phyloP scores from a whole-genome alignment of 2,113 vertebrate species.

The Todiramphus chloris region DNA sequence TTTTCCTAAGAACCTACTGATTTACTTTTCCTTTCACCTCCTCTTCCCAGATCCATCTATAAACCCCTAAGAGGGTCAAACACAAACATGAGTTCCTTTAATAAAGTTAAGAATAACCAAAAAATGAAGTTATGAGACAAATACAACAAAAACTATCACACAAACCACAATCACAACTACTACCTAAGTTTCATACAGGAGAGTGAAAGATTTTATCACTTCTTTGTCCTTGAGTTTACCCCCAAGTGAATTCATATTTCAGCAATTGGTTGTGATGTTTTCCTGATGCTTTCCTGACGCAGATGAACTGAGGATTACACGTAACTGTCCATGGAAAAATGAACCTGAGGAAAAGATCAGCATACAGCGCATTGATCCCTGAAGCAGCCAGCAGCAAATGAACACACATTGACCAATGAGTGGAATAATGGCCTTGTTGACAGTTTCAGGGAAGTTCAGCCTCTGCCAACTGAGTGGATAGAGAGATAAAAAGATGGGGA shows the following conservation, averaged over 20 bases:
- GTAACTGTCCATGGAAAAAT: conserved; percentile 3
- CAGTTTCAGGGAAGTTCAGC: conserved; percentile 30
- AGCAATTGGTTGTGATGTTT: not conserved
- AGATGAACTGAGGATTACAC: conserved; percentile 4
- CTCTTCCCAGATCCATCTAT: not conserved
- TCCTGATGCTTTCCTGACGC: not conserved
- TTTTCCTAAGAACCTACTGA: not conserved
- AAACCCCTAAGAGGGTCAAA: not conserved
- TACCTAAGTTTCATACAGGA: not conserved
- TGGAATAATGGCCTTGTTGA: conserved; percentile 74
- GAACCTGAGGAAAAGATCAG: conserved; percentile 22
- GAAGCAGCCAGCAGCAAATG: conserved; percentile 63
- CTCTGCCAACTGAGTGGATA: not conserved
- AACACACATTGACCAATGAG: conserved; percentile 59
- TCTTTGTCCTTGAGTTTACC: not conserved
- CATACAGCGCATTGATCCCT: not conserved
- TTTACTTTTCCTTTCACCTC: not conserved
- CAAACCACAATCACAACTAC: not conserved
- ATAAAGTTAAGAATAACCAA: not conserved
- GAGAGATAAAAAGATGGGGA: not conserved
- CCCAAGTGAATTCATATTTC: not conserved
- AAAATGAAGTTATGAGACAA: not conserved
- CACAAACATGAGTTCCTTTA: not conserved
- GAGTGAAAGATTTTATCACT: not conserved
- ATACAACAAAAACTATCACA: not conserved